Base-by-base conservation (phyloP, 2,888 invertebrate genomes). In the Volucella inflata region DNA sequence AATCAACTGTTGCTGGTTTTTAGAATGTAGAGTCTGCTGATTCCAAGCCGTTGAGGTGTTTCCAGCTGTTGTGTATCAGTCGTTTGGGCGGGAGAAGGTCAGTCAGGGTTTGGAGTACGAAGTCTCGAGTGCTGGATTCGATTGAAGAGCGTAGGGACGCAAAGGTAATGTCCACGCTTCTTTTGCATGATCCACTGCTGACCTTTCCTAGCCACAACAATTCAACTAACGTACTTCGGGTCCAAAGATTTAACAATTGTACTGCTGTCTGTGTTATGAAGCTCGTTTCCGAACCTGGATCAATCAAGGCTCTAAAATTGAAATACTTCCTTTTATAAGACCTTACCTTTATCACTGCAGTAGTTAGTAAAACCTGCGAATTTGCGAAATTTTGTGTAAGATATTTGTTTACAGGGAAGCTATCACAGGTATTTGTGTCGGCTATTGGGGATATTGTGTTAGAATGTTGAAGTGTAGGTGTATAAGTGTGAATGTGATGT, bases 141-240 rank as follows among this genome's bases (percentile, higher is more conserved):
- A 64, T 16, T 1, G 16, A 12, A 17, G 65, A 11, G n/a, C 21
- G 51, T n/a, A 50, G 11, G 1, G 50, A 64, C 16, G 16, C 64
- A 64, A 64, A 64, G 3, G 16, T 38, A 21, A 64, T 48, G 14
- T 50, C 64, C 11, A 12, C 64, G 11, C 17, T 50, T 38, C 38
- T 64, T 6, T 50, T 48, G 9, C 62, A 48, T 30, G 36, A 30
- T 46, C 46, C 36, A 14, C 36, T 64, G 48, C 62, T 64, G 46
- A 68, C 42, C 53, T 44, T 42, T 36, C 40, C 65, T n/a, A 65
- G 30, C 51, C 65, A 40, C 14, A 42, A 62, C 36, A 64, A 36
- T 48, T 64, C 48, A 64, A 48, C 16, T n/a, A 30, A 48, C 16
- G 48, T 64, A 48, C 48, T 21, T 48, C 14, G 10, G 4, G 21